These are phyloP conservation scores for Choristoneura rosaceana DNA, from an alignment of 2,888 invertebrate genomes.

Conservation along the genomic window DNA sequence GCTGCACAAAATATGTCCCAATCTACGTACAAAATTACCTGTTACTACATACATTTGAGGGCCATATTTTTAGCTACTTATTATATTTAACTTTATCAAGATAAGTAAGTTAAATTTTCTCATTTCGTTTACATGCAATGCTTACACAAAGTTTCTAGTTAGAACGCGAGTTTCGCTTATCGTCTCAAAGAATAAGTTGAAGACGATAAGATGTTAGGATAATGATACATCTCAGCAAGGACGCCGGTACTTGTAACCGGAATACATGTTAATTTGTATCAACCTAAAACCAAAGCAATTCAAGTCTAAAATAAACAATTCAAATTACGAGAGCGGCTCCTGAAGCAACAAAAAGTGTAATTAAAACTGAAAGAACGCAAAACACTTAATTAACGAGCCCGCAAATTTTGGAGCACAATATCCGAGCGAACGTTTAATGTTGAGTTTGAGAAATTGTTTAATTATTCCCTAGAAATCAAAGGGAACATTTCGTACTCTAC, in stretches of 20 bases:
- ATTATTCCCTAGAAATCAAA: background rate
- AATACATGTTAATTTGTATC: background rate
- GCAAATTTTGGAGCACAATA: conserved; percentile 1
- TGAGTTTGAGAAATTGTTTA: conserved; percentile 1
- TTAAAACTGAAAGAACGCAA: conserved; percentile 7
- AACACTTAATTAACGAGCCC: conserved; percentile 14
- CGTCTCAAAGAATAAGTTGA: background rate
- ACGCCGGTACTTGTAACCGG: background rate
- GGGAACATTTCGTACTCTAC: background rate
- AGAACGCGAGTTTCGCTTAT: background rate
- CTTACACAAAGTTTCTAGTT: background rate
- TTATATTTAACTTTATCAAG: no score
- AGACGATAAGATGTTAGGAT: background rate
- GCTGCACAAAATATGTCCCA: no score
- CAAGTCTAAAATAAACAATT: background rate
- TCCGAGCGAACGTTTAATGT: background rate
- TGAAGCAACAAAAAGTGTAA: conserved; percentile 1
- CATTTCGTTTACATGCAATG: no score
- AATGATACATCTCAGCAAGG: background rate
- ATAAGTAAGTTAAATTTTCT: no score
- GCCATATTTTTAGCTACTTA: background rate
- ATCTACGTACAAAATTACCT: no score
- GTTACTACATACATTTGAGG: no score
- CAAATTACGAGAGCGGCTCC: conserved; percentile 17
- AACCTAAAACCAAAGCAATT: background rate